Base-by-base conservation (phyloP, 2,888 invertebrate species). In the Chouioia cunea region DNA sequence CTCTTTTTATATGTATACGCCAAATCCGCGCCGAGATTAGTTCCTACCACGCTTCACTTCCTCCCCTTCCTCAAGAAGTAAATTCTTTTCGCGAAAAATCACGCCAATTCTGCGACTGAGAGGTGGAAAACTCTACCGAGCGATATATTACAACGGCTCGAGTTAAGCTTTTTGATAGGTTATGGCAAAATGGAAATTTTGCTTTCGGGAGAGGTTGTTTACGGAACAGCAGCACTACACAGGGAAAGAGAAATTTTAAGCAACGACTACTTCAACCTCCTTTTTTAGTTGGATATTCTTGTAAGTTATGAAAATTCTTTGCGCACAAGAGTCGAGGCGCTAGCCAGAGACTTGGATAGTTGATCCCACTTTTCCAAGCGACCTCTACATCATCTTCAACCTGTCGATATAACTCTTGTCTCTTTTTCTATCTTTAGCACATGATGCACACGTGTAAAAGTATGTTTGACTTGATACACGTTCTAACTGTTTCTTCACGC, bases 241-340 rank as follows among this genome's bases (percentile, higher is more conserved):
- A 27, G 23, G 15, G 6, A 54, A 22, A 44, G 54, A 27, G 47
- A 57, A 68, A 68, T 59, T 54, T 44, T 59, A 56, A 68, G 23
- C 57, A 59, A 15, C 48, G 22, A 15, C 15, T 1, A 3, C 36
- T 36, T 8, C 36, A 10, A 36, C 1, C 6, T 36, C 22, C 16
- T 63, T 54, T 16, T 36, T 47, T 56, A 12, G 43, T 15, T 22
- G 48, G 16, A 54, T 36, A 22, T 56, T 63, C 63, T 63, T 12
- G 58, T 43, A 63, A 79, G 80, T 81, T 81, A 82, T 82, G 79
- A 81, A 81, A 81, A 80, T 81, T 81, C 81, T 75, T 79, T 76
- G 77, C 62, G 58, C 62, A 59, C 58, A 53, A 43, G 52, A 43
- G 8, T n/a, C n/a, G n/a, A n/a, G n/a, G n/a, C n/a, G n/a, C 10